Evolutionary conservation across 2,113 vertebrate species (phyloP).

Genomic region (Gasterosteus aculeatus): DNA sequence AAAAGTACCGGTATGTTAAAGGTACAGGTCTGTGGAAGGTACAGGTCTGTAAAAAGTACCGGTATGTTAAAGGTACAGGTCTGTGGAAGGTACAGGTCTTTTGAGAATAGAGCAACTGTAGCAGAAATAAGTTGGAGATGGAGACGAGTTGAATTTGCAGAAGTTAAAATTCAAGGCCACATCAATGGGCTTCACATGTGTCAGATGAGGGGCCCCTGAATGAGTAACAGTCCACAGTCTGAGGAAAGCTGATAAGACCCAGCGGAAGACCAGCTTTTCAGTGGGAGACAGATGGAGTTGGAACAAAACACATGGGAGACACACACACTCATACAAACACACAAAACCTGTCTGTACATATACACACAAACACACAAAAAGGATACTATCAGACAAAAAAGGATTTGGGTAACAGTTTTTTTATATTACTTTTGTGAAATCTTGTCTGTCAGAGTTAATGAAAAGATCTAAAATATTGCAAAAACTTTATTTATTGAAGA

Average conservation of each 20-base stretch:
- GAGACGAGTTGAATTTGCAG: conserved; percentile 33
- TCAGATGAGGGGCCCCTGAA: conserved; percentile 43
- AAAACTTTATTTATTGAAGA: background rate
- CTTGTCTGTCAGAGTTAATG: background rate
- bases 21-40: too few species aligned
- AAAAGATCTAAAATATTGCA: background rate
- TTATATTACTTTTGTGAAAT: background rate
- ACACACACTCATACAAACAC: conserved; percentile 19
- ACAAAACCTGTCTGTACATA: conserved; percentile 7
- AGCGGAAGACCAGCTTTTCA: conserved; percentile 52
- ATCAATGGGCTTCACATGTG: conserved; percentile 56
- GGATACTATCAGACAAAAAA: conserved; percentile 1
- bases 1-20: too few species aligned
- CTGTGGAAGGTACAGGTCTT: background rate
- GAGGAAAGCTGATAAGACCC: conserved; percentile 72
- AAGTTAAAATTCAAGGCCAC: conserved; percentile 62
- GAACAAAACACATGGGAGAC: conserved; percentile 34
- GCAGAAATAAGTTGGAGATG: conserved; percentile 34
- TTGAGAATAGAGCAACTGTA: conserved; percentile 5
- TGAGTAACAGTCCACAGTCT: conserved; percentile 63
- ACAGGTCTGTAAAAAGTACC: too few species aligned
- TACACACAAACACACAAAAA: background rate
- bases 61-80: too few species aligned
- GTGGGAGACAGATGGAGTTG: conserved; percentile 40
- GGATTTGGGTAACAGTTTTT: background rate